Percentiles rank a stretch among this genome's conserved stretches.
Evolutionary conservation across 2,888 invertebrate genomes (phyloP).

Genomic region (Drosophila formosana): DNA sequence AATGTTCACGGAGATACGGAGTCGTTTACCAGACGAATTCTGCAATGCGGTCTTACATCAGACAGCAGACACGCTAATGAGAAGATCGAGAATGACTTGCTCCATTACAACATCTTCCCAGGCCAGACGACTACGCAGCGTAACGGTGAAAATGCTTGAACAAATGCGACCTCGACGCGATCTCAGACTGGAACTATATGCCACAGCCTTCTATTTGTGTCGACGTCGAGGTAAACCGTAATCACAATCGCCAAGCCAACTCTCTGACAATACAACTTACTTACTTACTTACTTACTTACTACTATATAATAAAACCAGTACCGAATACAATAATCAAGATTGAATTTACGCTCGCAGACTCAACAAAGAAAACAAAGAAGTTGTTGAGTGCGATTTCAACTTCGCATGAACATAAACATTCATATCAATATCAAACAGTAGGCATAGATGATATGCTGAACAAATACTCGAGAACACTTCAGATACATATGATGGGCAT

Average conservation of each 20-base stretch:
- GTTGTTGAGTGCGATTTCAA: conserved; percentile 20
- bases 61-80: conserved; percentile 24
- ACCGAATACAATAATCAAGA: conserved; percentile 4
- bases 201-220: conserved; percentile 2
- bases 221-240: background rate
- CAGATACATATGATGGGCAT: background rate
- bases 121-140: conserved; percentile 44
- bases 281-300: background rate
- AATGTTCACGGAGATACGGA: conserved; percentile 8
- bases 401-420: conserved; percentile 5
- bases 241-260: background rate
- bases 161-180: conserved; percentile 50
- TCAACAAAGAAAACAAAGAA: conserved; percentile 22
- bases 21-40: conserved; percentile 31
- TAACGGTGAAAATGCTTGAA: conserved; percentile 55
- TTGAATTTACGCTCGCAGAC: conserved; percentile 19
- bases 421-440: conserved; percentile 14
- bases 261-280: conserved; percentile 2
- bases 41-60: conserved; percentile 19
- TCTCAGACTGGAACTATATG: conserved; percentile 24
- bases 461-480: conserved; percentile 18
- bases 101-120: conserved; percentile 23
- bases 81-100: conserved; percentile 34
- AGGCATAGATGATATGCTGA: conserved; percentile 20
- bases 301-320: conserved; percentile 11